Evolutionary conservation across 2,113 vertebrate species (phyloP), one percentile per base, ranked within the genome.

Genomic region (Nycticryphes semicollaris): DNA sequence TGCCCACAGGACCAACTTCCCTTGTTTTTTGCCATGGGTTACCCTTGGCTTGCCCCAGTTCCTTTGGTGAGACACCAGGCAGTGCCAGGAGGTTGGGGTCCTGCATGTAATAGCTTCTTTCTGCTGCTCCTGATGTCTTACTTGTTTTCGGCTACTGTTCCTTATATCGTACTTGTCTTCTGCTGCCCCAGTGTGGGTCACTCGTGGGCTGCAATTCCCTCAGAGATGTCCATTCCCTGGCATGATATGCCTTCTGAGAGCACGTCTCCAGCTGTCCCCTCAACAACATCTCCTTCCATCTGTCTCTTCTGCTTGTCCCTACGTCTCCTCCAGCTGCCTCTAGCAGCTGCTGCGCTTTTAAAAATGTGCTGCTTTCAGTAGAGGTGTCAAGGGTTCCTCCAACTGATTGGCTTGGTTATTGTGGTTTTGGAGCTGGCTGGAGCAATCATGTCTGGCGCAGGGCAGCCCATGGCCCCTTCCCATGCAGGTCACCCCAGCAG

Each of bases 221-320:
- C 0, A 6, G 78, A 62, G 47, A 33, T 3, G 14, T 51, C 14
- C 35, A 20, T 14, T 10, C 24, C 12, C 10, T 3, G 23, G 22
- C 18, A 8, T 11, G 31, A 16, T 1, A 2, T 48, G 50, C 31
- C 14, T 53, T 4, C 47, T 60, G 45, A 30, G 43, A 45, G 9
- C 2, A 0, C 3, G 13, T 43, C 27, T 76, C 13, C 39, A 56
- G 41, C 28, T 1, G 1, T 4, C 5, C 37, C 64, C 11, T 48
- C 53, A 56, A 3, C 19, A 18, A 0, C 16, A 14, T 39, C 39
- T 53, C 20, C 23, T 80, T 76, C 39, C 14, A 18, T 0, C 0
- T 54, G 14, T 33, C 28, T 60, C 47, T 54, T 94, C 28, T 28
- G 11, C 30, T 62, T 76, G 11, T 84, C 39, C 20, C 25, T 22